phyloP scores from a whole-genome alignment of 2,888 invertebrate species.

The Sceliomorpha sp. region DNA sequence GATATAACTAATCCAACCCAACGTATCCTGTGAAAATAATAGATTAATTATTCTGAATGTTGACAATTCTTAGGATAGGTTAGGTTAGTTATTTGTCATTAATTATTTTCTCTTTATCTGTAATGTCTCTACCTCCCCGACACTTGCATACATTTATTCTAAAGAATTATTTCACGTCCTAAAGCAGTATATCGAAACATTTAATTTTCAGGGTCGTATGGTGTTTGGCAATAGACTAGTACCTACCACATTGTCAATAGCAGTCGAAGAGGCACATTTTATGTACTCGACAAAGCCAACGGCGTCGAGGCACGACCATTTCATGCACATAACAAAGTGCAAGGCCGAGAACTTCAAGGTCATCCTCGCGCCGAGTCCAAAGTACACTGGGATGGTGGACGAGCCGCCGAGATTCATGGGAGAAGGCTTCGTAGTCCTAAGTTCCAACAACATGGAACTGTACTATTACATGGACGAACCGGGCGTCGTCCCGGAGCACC shows the following conservation, averaged over 20 bases:
- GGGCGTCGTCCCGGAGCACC: conserved; percentile 94
- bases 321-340: conserved; percentile 97
- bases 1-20: no score
- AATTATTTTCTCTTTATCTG: conserved; percentile 1
- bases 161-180: no score
- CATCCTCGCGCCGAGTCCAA: conserved; percentile 96
- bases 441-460: conserved; percentile 95
- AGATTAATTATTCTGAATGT: no score
- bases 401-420: conserved; percentile 99
- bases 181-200: no score
- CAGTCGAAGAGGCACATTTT: conserved; percentile 96
- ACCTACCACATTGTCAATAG: conserved; percentile 95
- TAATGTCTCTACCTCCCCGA: no score
- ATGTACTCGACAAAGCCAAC: conserved; percentile 97
- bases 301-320: conserved; percentile 94
- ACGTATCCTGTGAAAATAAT: no score
- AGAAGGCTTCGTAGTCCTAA: conserved; percentile 98
- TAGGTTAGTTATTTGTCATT: no score
- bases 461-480: conserved; percentile 99
- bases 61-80: no score
- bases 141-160: no score
- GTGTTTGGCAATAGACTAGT: conserved; percentile 97
- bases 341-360: conserved; percentile 97
- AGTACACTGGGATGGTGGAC: conserved; percentile 95
- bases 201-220: conserved; percentile 86